Percentiles rank a stretch among this genome's conserved stretches.
phyloP scores from a whole-genome alignment of 1,140 invertebrate species.

The Heterodera carotae region DNA sequence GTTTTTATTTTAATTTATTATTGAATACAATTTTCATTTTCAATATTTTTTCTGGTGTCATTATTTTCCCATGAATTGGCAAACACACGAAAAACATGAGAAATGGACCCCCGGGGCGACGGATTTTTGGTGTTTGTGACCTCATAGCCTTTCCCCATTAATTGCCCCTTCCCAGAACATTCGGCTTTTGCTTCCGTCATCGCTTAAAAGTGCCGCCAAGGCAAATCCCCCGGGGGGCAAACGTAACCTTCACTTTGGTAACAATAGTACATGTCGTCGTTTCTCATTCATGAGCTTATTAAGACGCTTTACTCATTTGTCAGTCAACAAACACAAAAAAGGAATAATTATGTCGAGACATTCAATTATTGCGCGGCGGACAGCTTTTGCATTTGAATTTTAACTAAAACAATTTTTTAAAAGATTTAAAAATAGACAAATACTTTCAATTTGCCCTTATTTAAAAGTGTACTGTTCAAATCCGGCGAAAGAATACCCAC shows the following conservation, averaged over 20 bases:
- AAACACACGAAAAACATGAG: not conserved
- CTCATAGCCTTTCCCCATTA: not conserved
- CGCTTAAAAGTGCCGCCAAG: not conserved
- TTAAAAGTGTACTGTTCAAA: too few species aligned
- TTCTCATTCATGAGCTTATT: too few species aligned
- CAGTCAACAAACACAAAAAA: too few species aligned
- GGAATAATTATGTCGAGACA: too few species aligned
- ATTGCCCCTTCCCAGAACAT: not conserved
- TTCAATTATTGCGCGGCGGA: too few species aligned
- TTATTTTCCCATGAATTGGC: not conserved
- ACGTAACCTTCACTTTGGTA: not conserved
- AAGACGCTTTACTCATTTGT: too few species aligned
- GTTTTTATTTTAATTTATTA: not conserved
- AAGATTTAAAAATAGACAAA: too few species aligned
- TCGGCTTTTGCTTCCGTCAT: not conserved
- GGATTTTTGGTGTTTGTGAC: not conserved
- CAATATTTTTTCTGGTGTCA: not conserved
- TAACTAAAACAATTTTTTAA: too few species aligned
- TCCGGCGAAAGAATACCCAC: not conserved
- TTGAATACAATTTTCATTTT: not conserved
- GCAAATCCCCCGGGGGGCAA: not conserved
- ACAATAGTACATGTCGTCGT: too few species aligned
- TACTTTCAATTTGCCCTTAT: too few species aligned
- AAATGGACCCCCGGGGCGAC: not conserved
- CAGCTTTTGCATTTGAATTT: too few species aligned